Conservation (phyloP, 2,888 invertebrate genomes). For the Rotaria sp. region DNA sequence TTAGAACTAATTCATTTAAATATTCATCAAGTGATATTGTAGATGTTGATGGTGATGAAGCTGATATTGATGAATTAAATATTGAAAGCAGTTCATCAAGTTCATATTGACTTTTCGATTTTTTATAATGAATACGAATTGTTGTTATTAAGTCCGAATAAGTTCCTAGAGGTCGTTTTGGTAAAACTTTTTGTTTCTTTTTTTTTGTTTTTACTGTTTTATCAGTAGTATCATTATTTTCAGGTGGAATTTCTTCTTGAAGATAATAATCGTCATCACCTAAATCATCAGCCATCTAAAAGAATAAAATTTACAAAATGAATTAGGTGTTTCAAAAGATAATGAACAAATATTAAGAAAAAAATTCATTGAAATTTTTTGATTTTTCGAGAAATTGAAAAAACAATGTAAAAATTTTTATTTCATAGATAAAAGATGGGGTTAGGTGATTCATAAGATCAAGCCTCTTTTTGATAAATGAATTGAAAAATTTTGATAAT, state of each 20-base stretch:
- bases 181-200: neutral
- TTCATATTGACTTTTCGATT: conserved; percentile 7
- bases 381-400: no score
- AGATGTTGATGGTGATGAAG: neutral
- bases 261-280: neutral
- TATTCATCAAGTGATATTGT: neutral
- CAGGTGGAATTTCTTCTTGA: neutral
- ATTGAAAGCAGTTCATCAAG: neutral
- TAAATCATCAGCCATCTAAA: neutral
- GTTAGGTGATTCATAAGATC: no score
- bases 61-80: neutral
- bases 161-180: neutral
- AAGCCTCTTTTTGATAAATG: no score
- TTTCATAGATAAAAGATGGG: no score
- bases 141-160: neutral
- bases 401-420: no score
- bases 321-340: no score
- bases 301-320: neutral
- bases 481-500: no score
- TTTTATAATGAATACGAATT: neutral
- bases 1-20: neutral
- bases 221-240: neutral
- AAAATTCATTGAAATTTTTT: no score
- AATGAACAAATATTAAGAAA: no score
- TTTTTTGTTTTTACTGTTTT: neutral